A percentile compares a stretch with the other conserved stretches of the same genome.
These are phyloP conservation scores for Megaceryle torquata DNA, from an alignment of 2,113 vertebrate species.

Conservation along the genomic window DNA sequence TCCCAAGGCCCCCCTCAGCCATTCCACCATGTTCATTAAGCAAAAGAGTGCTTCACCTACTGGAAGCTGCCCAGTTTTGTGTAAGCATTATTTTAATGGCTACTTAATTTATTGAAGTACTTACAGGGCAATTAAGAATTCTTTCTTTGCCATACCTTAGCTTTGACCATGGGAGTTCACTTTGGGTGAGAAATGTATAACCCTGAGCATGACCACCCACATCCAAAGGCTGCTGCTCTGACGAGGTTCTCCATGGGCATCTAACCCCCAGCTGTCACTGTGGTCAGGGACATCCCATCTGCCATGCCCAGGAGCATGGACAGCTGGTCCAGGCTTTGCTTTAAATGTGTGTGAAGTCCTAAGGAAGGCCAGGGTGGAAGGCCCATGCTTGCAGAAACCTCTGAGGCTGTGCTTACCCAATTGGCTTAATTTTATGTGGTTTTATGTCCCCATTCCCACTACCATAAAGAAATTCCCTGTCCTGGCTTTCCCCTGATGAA, in stretches of 20 bases:
- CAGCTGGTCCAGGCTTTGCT: not conserved
- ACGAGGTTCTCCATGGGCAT: fast-evolving
- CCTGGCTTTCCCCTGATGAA: not conserved
- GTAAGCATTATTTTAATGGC: not conserved
- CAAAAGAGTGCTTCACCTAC: not conserved
- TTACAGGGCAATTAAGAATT: not conserved
- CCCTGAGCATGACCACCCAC: not conserved
- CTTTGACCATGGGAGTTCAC: not conserved
- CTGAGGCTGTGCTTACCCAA: not conserved
- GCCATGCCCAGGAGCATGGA: fast-evolving
- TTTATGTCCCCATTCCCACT: not conserved
- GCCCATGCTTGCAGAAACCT: not conserved
- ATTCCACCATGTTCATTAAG: not conserved
- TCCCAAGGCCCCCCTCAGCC: not conserved
- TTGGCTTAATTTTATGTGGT: not conserved
- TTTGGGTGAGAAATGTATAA: not conserved
- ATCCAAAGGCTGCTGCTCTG: not conserved
- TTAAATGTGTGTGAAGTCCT: not conserved
- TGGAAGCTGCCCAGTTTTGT: not conserved
- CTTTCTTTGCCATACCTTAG: not conserved
- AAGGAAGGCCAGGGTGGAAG: not conserved
- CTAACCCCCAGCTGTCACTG: not conserved
- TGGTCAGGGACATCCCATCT: fast-evolving
- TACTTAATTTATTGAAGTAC: not conserved
- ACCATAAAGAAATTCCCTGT: not conserved